These are phyloP conservation scores for Ammodytes dubius DNA, from an alignment of 2,113 vertebrate species.

Conservation along the genomic window DNA sequence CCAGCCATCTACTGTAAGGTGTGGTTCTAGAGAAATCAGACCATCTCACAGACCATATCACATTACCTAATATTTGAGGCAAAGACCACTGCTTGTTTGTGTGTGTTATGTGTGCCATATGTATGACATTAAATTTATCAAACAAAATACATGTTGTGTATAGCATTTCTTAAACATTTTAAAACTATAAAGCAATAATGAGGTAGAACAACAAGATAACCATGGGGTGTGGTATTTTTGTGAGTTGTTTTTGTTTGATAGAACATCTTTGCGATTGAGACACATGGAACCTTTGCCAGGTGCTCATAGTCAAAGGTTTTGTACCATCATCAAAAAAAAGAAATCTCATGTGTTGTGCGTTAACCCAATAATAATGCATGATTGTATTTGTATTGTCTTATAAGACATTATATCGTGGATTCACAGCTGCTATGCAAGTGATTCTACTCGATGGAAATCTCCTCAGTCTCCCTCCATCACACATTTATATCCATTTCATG, in stretches of 20 bases:
- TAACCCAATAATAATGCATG: no score
- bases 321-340: no score
- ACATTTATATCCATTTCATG: background rate
- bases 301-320: no score
- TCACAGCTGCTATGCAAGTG: background rate
- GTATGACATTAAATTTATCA: background rate
- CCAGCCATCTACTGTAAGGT: background rate
- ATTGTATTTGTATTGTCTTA: no score
- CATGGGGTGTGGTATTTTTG: background rate
- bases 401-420: background rate
- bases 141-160: background rate
- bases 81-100: background rate
- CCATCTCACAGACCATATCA: background rate
- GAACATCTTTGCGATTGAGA: background rate
- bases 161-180: background rate
- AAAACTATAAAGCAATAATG: background rate
- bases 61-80: background rate
- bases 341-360: no score
- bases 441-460: conserved; percentile 13
- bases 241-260: background rate
- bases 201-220: background rate
- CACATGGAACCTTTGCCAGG: no score
- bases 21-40: background rate
- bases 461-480: conserved; percentile 1
- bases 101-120: background rate